Conservation (phyloP, 1,140 invertebrate genomes). For the Teleogryllus occipitalis region DNA sequence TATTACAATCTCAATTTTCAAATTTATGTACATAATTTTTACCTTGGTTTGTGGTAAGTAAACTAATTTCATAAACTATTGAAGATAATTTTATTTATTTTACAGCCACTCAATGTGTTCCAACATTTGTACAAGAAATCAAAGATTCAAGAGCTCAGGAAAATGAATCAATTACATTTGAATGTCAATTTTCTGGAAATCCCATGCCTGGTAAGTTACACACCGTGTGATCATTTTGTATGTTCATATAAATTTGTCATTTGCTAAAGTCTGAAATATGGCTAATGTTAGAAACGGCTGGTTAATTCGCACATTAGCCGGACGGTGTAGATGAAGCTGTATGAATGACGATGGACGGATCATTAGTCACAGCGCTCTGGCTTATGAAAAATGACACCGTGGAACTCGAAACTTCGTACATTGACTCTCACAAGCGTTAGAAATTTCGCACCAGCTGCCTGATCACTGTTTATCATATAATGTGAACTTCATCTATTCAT, state of each 20-base stretch:
- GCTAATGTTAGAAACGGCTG: too few relatives aligned
- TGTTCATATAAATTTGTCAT: conserved; percentile 9
- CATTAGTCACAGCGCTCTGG: too few relatives aligned
- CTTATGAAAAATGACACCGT: too few relatives aligned
- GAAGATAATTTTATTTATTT: conserved; percentile 29
- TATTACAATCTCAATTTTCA: background rate
- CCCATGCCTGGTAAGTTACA: conserved; percentile 64
- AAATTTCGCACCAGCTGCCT: too few relatives aligned
- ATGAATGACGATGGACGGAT: too few relatives aligned
- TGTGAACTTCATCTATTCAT: too few relatives aligned
- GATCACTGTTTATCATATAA: too few relatives aligned
- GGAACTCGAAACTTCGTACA: too few relatives aligned
- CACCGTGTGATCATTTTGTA: background rate
- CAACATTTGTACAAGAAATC: conserved; percentile 73
- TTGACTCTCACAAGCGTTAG: too few relatives aligned
- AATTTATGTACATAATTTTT: background rate
- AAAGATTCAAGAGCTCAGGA: conserved; percentile 61
- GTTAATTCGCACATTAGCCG: too few relatives aligned
- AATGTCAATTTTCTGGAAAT: conserved; percentile 70
- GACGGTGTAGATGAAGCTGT: too few relatives aligned
- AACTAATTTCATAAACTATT: background rate
- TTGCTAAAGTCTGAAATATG: background rate
- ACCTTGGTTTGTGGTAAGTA: background rate
- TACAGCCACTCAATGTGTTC: conserved; percentile 66
- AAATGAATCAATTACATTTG: conserved; percentile 65